Base-by-base conservation (phyloP, 2,797 vertebrate species). In the Spinibarbus caldwelli region DNA sequence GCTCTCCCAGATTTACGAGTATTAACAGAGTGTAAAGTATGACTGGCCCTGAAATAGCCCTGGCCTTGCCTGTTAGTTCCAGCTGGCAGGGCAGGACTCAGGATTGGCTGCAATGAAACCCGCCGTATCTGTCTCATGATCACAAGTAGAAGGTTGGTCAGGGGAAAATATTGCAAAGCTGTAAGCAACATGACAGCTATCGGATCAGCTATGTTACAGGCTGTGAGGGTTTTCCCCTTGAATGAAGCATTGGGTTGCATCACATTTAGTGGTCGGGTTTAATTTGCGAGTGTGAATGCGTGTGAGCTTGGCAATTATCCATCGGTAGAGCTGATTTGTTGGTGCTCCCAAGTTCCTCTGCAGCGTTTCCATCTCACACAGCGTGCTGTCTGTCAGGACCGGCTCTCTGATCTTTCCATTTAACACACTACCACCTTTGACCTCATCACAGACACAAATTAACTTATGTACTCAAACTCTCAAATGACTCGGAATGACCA, bases 21-120 rank as follows among this genome's bases (percentile, higher is more conserved):
- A 83, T 93, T 90, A 92, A 84, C 89, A 72, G 85, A 87, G 87
- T 86, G 91, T 91, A 80, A 92, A 92, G 87, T 81, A 85, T 14
- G 76, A 85, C 80, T 83, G 62, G 85, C 64, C 43, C 86, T 82
- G 87, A 87, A 91, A 77, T 85, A 86, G 90, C 87, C 88, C 78
- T 87, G 84, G 76, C 76, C 80, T 78, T 86, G 89, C 57, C 76
- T 88, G 90, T 92, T 91, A 93, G 90, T 91, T 91, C 88, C 90
- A 89, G 88, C 87, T 92, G 91, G 86, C 89, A 89, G 86, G 87
- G 90, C 84, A 88, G 83, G 78, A 90, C 62, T 82, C 90, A 84
- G 87, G 88, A 67, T 62, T 47, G 41, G 41, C 88, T 87, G 82
- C 88, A 87, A 92, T 92, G 93, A 94, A 91, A 89, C 89, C 47